A percentile compares a stretch with the other conserved stretches of the same genome.
These are phyloP conservation scores for Cepaea hortensis DNA, from an alignment of 2,888 invertebrate species.

Conservation along the genomic window DNA sequence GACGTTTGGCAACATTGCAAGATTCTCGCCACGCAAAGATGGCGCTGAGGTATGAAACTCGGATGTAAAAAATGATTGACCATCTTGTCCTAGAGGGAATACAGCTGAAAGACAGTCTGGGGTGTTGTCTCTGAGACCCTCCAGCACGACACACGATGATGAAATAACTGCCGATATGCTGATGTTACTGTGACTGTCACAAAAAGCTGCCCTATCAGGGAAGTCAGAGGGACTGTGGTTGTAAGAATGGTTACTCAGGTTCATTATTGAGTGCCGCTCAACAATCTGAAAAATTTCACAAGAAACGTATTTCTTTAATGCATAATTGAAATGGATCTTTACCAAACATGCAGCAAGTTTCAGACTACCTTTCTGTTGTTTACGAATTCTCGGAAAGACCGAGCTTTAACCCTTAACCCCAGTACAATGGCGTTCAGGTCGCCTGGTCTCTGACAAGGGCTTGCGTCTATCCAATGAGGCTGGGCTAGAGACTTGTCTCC, in stretches of 20 bases:
- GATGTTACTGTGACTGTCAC: slow-evolving; percentile 37
- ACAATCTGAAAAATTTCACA: neutral
- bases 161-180: slow-evolving; percentile 55
- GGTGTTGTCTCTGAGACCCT: slow-evolving; percentile 35
- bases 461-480: too few species aligned
- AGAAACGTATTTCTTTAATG: too few species aligned
- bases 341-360: too few species aligned
- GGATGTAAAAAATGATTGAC: neutral
- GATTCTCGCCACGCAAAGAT: neutral
- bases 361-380: too few species aligned
- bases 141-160: slow-evolving; percentile 51
- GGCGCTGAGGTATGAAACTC: slow-evolving; percentile 1
- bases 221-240: neutral
- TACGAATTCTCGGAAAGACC: too few species aligned
- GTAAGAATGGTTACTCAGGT: neutral
- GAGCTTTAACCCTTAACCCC: too few species aligned
- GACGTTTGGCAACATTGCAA: neutral
- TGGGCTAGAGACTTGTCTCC: too few species aligned
- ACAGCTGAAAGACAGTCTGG: neutral
- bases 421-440: too few species aligned
- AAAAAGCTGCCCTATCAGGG: neutral
- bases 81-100: neutral
- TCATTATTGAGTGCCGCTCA: neutral
- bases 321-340: too few species aligned
- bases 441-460: too few species aligned